Percentiles rank a stretch among this genome's conserved stretches.
These are phyloP conservation scores for Elephas maximus DNA, from an alignment of 2,113 vertebrate genomes.

Conservation along the genomic window DNA sequence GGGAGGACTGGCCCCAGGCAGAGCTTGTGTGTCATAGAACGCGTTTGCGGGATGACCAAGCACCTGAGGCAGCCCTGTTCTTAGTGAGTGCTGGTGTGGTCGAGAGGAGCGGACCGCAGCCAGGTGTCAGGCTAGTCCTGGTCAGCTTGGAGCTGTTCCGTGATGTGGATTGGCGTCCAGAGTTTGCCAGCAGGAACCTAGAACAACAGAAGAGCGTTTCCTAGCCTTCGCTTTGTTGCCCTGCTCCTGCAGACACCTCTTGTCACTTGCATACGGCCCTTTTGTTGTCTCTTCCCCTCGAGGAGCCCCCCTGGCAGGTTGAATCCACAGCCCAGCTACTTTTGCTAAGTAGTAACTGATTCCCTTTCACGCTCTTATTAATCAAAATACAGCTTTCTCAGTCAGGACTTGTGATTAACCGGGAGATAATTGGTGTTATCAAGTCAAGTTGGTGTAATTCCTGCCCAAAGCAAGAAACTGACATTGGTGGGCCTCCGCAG, in stretches of 20 bases:
- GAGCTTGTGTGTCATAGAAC: too few species aligned
- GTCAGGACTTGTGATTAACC: background rate
- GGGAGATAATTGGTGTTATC: background rate
- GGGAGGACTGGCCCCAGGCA: too few species aligned
- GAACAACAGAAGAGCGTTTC: background rate
- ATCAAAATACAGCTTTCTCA: background rate
- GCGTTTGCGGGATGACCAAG: too few species aligned
- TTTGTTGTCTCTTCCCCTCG: background rate
- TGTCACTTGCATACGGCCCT: too few species aligned
- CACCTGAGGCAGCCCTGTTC: too few species aligned
- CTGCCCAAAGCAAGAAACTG: background rate
- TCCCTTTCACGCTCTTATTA: background rate
- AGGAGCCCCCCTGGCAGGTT: background rate
- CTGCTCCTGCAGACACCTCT: too few species aligned
- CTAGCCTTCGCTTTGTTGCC: background rate
- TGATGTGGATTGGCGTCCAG: background rate
- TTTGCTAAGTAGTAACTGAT: background rate
- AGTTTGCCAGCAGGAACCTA: background rate
- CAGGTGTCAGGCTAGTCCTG: too few species aligned
- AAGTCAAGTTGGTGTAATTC: background rate
- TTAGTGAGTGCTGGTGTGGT: too few species aligned
- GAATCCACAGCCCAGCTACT: background rate
- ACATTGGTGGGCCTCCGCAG: background rate
- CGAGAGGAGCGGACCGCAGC: too few species aligned
- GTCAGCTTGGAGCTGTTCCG: background rate